These are phyloP conservation scores for Brachionus calyciflorus DNA, from an alignment of 1,140 invertebrate genomes.

Conservation along the genomic window DNA sequence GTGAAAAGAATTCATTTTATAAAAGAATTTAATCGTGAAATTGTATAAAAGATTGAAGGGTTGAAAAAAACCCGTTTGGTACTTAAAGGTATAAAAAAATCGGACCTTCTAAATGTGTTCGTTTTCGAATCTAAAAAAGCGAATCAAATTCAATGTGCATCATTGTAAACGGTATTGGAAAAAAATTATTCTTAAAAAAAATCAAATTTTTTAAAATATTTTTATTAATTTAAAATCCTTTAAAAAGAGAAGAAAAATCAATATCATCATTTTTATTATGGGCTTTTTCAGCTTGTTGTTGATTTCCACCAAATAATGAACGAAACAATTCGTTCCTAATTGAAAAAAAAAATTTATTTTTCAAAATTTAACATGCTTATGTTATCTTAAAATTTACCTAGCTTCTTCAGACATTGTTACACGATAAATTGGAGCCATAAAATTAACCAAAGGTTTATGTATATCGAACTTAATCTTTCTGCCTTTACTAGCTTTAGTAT, in stretches of 20 bases:
- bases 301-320: slow-evolving; percentile 37
- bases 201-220: background rate
- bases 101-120: too few species aligned
- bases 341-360: background rate
- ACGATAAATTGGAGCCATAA: slow-evolving; percentile 77
- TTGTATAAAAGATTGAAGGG: too few species aligned
- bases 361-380: background rate
- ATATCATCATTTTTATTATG: slow-evolving; percentile 12
- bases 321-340: slow-evolving; percentile 47
- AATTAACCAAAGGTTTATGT: slow-evolving; percentile 85
- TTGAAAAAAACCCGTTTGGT: too few species aligned
- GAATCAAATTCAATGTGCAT: too few species aligned
- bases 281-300: background rate
- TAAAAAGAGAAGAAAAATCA: background rate
- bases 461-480: slow-evolving; percentile 81
- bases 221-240: slow-evolving; percentile 18
- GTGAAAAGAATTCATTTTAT: too few species aligned
- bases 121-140: too few species aligned
- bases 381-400: background rate
- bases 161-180: too few species aligned
- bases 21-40: too few species aligned
- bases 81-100: too few species aligned
- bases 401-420: slow-evolving; percentile 73
- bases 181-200: too few species aligned
- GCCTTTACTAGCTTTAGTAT: slow-evolving; percentile 86